Evolutionary conservation across 2,113 vertebrate species (phyloP).

Genomic region (Grammomys dolichurus): DNA sequence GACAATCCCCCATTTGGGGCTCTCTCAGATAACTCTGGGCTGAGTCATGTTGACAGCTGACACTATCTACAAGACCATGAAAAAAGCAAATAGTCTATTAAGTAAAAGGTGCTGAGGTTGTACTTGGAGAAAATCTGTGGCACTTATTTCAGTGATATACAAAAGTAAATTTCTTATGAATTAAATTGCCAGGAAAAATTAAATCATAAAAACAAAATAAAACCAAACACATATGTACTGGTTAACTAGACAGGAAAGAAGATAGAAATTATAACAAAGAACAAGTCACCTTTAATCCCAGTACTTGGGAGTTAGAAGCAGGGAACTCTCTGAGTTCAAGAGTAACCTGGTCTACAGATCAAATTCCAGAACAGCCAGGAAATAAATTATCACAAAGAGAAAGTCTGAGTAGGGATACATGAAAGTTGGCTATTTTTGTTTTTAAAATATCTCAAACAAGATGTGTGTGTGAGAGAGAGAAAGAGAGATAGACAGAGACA

Average conservation of each 20-base stretch:
- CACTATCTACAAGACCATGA: not conserved
- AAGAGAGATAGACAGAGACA: not conserved
- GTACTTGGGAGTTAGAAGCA: not conserved
- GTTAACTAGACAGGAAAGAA: slow-evolving; percentile 3
- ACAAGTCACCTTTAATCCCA: not conserved
- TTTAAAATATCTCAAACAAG: not conserved
- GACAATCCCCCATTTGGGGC: not conserved
- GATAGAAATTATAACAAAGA: not conserved
- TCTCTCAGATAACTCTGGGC: not conserved
- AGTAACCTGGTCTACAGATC: not conserved
- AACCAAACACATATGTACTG: not conserved
- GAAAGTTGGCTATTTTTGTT: not conserved
- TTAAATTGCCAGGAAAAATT: slow-evolving; percentile 21
- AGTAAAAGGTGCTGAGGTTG: slow-evolving; percentile 17
- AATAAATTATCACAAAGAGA: not conserved
- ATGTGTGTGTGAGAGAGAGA: not conserved
- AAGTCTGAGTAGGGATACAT: not conserved
- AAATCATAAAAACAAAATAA: slow-evolving; percentile 52
- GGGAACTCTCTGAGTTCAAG: not conserved
- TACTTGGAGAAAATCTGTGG: not conserved
- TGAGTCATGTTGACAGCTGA: slow-evolving; percentile 10
- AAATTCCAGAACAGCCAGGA: not conserved
- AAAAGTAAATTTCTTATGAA: slow-evolving; percentile 28
- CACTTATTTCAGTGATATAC: not conserved
- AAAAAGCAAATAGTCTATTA: slow-evolving; percentile 26